Evolutionary conservation across 2,113 vertebrate species (phyloP).

Genomic region (Nematolebias whitei): DNA sequence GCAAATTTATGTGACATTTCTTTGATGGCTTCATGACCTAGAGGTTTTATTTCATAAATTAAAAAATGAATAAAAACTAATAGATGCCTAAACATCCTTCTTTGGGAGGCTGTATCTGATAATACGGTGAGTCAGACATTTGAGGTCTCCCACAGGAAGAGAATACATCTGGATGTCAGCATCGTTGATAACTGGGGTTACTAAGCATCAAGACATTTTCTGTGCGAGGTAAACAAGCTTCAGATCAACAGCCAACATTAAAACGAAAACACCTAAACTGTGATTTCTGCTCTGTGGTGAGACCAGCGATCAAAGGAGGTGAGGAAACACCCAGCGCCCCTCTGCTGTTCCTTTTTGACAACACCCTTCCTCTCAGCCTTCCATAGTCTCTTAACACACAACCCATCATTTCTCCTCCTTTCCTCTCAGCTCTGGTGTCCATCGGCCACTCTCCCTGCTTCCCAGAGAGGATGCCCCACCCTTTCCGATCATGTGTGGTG

Average conservation of each 20-base stretch:
- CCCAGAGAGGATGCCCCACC: conserved; percentile 43
- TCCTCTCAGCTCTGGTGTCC: conserved; percentile 19
- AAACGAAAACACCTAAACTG: conserved; percentile 39
- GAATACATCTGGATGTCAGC: not conserved
- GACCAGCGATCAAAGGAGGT: conserved; percentile 68
- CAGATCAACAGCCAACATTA: not conserved
- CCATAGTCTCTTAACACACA: conserved; percentile 38
- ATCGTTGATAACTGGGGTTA: not conserved
- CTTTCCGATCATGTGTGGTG: conserved; percentile 48
- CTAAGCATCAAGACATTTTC: not conserved
- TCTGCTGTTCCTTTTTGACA: conserved; percentile 59
- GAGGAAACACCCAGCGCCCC: conserved; percentile 63
- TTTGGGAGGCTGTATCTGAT: not conserved
- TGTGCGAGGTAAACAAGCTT: not conserved
- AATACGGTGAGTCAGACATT: not conserved
- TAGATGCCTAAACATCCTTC: too few species aligned
- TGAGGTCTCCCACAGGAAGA: not conserved
- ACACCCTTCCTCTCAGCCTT: conserved; percentile 67
- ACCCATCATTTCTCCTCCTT: conserved; percentile 33
- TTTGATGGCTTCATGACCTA: too few species aligned
- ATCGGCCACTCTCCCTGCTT: conserved; percentile 6
- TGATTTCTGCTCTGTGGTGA: conserved; percentile 49
- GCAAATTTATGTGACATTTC: too few species aligned
- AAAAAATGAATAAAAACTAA: too few species aligned
- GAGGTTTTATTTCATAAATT: too few species aligned